Evolutionary conservation across 2,797 vertebrate genomes (phyloP), one percentile per base, ranked within the genome.

Genomic region (Hapalemur alaotrensis): DNA sequence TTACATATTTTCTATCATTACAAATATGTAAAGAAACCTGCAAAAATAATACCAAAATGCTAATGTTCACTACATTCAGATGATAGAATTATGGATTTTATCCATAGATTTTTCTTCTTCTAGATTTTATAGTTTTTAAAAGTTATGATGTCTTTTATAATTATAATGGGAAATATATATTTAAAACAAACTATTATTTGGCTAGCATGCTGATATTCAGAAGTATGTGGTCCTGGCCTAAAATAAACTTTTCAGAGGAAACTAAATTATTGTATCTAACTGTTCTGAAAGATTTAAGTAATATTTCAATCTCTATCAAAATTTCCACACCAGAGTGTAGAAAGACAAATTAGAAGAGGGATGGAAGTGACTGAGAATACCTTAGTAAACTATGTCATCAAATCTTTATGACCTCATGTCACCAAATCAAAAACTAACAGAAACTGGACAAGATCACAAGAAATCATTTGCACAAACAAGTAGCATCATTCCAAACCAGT

Each of bases 81-180:
- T 48, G 25, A 85, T 0, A 91, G 73, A 95, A 96, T 76, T 94
- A 80, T 84, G 46, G 52, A 90, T 70, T 90, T 63, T 59, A 38
- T 17, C 18, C n/a, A 50, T 15, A 92, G 30, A 72, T 38, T 93
- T 84, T 96, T 87, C 32, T 96, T 87, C 32, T 83, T 92, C 30
- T 81, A 81, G 32, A 52, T 61, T 91, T 87, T 94, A 65, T 23
- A 78, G 35, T 73, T 91, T 95, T 95, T 85, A 52, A 73, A 86
- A 89, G 88, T 65, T 85, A 89, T 70, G 23, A 35, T 85, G 23
- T 3, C 20, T 14, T 88, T 82, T 81, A 70, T 50, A 82, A 76
- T 92, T 93, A 84, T 79, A 82, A 93, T 91, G 38, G 43, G 86
- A 94, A 96, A 95, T 84, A 84, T 22, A 43, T 79, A 87, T 63